These are phyloP conservation scores for Sinocyclocheilus rhinocerous DNA, from an alignment of 2,113 vertebrate species.

Conservation along the genomic window DNA sequence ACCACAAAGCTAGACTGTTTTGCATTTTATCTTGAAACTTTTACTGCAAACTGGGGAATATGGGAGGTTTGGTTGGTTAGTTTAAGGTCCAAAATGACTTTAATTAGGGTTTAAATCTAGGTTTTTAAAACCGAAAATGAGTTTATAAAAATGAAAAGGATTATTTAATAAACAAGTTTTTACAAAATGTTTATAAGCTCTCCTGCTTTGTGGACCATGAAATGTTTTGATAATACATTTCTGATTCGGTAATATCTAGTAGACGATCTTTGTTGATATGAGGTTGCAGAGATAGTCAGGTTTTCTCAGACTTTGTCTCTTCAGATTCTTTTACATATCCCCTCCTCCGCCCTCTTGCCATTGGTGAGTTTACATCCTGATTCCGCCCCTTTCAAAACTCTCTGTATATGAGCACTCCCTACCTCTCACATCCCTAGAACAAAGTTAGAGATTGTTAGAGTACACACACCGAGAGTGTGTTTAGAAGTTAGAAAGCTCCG, in stretches of 20 bases:
- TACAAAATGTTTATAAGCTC: neutral
- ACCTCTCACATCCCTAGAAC: constrained; percentile 61
- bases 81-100: neutral
- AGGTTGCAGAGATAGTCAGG: neutral
- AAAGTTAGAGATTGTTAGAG: constrained; percentile 60
- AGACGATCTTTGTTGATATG: constrained; percentile 9
- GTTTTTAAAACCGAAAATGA: neutral
- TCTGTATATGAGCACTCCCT: constrained; percentile 67
- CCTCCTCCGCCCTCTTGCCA: constrained; percentile 10
- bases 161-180: neutral
- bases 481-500: constrained; percentile 41
- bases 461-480: constrained; percentile 38
- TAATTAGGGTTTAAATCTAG: neutral
- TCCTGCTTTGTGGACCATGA: neutral
- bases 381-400: constrained; percentile 46
- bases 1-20: neutral
- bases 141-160: neutral
- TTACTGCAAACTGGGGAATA: neutral
- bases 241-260: neutral
- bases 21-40: neutral
- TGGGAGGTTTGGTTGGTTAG: neutral
- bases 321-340: constrained; percentile 28
- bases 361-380: constrained; percentile 29
- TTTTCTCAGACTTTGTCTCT: constrained; percentile 15
- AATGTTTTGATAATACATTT: neutral